These are phyloP conservation scores for Percina caprodes DNA, from an alignment of 2,113 vertebrate genomes.

Conservation along the genomic window DNA sequence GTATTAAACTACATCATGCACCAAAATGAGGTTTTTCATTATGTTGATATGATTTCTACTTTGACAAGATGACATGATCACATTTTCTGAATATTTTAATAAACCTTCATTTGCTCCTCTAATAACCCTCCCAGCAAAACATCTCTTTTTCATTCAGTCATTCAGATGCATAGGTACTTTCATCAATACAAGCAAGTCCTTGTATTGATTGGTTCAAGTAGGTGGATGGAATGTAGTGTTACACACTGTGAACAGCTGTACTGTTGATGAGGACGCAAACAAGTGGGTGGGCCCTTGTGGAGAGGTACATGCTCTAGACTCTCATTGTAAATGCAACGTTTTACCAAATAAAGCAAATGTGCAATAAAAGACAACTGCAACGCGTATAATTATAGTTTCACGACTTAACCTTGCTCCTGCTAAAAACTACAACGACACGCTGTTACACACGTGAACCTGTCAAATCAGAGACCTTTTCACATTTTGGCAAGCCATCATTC, in stretches of 20 bases:
- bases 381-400: neutral
- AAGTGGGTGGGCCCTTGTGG: neutral
- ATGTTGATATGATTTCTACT: slow-evolving; percentile 42
- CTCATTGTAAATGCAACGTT: neutral
- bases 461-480: neutral
- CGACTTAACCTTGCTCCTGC: neutral
- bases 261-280: neutral
- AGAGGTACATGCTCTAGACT: neutral
- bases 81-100: slow-evolving; percentile 57
- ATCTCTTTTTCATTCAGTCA: neutral
- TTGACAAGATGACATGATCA: slow-evolving; percentile 41
- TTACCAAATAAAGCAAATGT: neutral
- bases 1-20: neutral
- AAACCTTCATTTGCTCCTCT: slow-evolving; percentile 41
- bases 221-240: neutral
- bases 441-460: neutral
- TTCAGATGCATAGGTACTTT: slow-evolving; percentile 9
- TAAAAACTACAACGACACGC: neutral
- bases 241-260: neutral
- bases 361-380: neutral
- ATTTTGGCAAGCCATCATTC: neutral
- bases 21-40: slow-evolving; percentile 42
- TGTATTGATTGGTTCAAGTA: neutral
- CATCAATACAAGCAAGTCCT: neutral
- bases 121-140: slow-evolving; percentile 21